Evolutionary conservation across 2,888 invertebrate species (phyloP).

Genomic region (Philonicus albiceps): DNA sequence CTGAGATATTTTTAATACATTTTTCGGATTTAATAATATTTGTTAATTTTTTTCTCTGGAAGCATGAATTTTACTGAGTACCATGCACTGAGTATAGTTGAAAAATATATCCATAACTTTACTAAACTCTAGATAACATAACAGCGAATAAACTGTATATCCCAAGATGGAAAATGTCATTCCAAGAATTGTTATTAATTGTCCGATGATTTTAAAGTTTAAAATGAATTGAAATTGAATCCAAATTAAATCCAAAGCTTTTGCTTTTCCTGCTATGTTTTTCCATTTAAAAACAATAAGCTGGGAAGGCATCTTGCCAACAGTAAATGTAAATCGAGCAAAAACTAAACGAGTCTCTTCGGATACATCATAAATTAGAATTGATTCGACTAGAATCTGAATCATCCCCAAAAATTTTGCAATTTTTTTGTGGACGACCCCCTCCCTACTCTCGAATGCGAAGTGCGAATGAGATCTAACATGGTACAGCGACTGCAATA

Average conservation of each 20-base stretch:
- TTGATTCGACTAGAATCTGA: slow-evolving; percentile 1
- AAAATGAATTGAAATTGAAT: neutral
- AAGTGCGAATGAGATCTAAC: too few species aligned
- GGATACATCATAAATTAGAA: slow-evolving; percentile 23
- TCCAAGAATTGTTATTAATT: neutral
- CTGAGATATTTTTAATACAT: too few species aligned
- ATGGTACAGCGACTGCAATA: neutral
- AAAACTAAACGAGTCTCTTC: neutral
- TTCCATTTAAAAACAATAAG: neutral
- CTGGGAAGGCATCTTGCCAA: neutral
- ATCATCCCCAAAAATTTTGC: slow-evolving; percentile 43
- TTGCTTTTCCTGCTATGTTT: neutral
- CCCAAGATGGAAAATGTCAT: too few species aligned
- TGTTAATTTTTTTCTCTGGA: too few species aligned
- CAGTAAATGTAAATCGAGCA: neutral
- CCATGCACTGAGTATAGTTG: too few species aligned
- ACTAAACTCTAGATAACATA: too few species aligned
- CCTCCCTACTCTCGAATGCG: too few species aligned
- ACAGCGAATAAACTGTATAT: too few species aligned
- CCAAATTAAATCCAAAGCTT: neutral
- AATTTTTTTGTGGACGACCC: slow-evolving; percentile 38
- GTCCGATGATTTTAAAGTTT: neutral
- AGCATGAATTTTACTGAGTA: too few species aligned
- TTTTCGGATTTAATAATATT: too few species aligned
- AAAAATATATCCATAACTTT: too few species aligned